Percentiles rank a stretch among this genome's conserved stretches.
These are phyloP conservation scores for Porites lobata DNA, from an alignment of 92 coral and sea anemone species.

Conservation along the genomic window DNA sequence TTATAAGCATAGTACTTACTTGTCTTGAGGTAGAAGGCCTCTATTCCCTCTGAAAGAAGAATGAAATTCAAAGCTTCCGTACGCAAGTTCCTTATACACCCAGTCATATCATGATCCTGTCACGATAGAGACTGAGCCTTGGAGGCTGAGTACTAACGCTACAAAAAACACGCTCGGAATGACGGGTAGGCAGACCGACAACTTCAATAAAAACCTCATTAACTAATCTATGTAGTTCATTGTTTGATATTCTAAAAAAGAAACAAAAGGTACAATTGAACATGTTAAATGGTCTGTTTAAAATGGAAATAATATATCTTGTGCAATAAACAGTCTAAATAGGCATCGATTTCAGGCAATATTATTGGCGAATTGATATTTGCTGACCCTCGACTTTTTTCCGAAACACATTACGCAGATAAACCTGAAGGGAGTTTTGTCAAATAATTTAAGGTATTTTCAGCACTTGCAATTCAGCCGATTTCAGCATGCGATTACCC, in stretches of 20 bases:
- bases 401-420: background rate
- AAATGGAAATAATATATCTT: background rate
- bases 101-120: background rate
- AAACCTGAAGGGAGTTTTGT: too few species aligned
- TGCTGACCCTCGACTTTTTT: background rate
- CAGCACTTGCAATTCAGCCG: too few species aligned
- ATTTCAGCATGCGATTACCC: too few species aligned
- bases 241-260: background rate
- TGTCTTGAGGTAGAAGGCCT: background rate
- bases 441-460: too few species aligned
- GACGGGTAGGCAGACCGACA: background rate
- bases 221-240: background rate
- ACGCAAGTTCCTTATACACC: background rate
- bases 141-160: constrained; percentile 5
- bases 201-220: too few species aligned
- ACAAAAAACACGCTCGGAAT: constrained; percentile 32
- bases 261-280: background rate
- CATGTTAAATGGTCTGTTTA: background rate
- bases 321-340: background rate
- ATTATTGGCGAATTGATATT: too few species aligned
- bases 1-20: background rate
- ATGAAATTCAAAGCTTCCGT: background rate
- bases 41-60: background rate
- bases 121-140: constrained; percentile 15
- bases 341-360: background rate